phyloP scores from a whole-genome alignment of 2,888 invertebrate genomes.

The Chesias legatella region DNA sequence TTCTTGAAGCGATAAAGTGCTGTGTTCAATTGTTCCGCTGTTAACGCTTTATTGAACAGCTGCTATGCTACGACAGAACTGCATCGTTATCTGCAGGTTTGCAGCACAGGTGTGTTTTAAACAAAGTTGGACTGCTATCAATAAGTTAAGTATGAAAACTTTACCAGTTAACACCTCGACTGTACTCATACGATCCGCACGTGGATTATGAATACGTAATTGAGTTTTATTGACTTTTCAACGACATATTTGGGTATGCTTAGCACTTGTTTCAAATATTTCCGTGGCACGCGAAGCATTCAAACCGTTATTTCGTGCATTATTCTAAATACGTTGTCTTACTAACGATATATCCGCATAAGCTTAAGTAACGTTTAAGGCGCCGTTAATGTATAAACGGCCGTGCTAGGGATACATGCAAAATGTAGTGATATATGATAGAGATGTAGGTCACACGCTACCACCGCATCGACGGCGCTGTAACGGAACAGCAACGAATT shows the following conservation, averaged over 20 bases:
- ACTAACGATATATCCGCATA: conserved; percentile 12
- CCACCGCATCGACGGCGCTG: no score
- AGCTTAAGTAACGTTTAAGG: conserved; percentile 12
- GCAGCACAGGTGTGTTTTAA: conserved; percentile 5
- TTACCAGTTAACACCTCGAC: not conserved
- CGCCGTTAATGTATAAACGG: conserved; percentile 3
- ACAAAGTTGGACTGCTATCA: conserved; percentile 2
- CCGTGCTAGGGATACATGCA: no score
- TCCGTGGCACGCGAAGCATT: conserved; percentile 36
- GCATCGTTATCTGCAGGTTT: not conserved
- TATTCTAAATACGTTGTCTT: conserved; percentile 17
- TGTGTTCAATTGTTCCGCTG: conserved; percentile 7
- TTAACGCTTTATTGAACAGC: conserved; percentile 5
- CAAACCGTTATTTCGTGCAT: conserved; percentile 19
- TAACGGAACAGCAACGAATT: no score
- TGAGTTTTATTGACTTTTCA: conserved; percentile 49
- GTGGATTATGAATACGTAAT: conserved; percentile 47
- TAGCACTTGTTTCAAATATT: conserved; percentile 10
- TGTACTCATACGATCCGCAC: conserved; percentile 32
- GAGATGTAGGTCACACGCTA: no score
- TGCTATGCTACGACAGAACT: not conserved
- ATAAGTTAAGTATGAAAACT: conserved; percentile 21
- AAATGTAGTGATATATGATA: no score
- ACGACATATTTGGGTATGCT: conserved; percentile 31
- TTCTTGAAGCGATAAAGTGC: not conserved